phyloP scores from a whole-genome alignment of 2,888 invertebrate genomes.

The Galeopsomyia nigrocyanea region DNA sequence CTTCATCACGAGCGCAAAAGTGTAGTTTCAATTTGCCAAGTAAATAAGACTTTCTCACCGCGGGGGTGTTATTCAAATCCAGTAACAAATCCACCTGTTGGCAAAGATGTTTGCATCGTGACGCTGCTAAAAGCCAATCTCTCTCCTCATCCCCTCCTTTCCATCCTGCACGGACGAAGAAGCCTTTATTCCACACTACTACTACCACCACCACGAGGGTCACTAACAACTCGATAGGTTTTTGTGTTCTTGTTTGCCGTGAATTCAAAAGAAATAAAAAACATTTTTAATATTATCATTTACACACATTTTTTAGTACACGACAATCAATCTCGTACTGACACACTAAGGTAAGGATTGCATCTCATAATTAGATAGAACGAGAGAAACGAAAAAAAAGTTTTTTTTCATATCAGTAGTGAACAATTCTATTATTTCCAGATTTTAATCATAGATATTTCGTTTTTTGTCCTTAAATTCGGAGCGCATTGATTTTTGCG shows the following conservation, averaged over 20 bases:
- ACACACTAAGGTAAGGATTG: constrained; percentile 10
- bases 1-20: neutral
- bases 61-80: constrained; percentile 22
- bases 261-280: constrained; percentile 28
- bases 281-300: constrained; percentile 14
- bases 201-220: neutral
- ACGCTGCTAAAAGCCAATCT: constrained; percentile 22
- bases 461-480: neutral
- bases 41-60: constrained; percentile 6
- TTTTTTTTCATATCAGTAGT: neutral
- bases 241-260: constrained; percentile 29
- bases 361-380: constrained; percentile 24
- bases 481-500: neutral
- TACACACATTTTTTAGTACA: constrained; percentile 25
- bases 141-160: too few species aligned
- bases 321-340: constrained; percentile 13
- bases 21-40: constrained; percentile 5
- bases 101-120: constrained; percentile 29
- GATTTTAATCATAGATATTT: constrained; percentile 8
- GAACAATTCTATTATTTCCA: neutral
- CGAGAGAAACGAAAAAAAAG: neutral
- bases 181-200: constrained; percentile 21
- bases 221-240: constrained; percentile 33
- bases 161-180: constrained; percentile 1
- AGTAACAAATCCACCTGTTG: constrained; percentile 38